Evolutionary conservation across 2,888 invertebrate species (phyloP).

Genomic region (Microplitis manilae): DNA sequence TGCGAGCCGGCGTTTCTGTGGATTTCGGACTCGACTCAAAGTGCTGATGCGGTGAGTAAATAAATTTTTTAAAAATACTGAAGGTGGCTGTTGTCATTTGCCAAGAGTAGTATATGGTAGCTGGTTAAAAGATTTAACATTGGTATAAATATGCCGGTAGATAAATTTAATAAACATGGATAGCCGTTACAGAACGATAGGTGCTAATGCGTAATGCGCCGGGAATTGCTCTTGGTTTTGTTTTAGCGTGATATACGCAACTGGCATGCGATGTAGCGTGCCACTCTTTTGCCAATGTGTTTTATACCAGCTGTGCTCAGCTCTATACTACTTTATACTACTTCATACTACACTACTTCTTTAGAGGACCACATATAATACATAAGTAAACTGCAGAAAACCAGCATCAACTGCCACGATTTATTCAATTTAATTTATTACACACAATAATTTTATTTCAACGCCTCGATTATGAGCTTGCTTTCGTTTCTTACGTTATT

Average conservation of each 20-base stretch:
- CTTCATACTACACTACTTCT: not conserved
- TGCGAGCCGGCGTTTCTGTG: conserved; percentile 69
- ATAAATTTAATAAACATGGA: conserved; percentile 35
- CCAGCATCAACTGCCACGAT: conserved; percentile 39
- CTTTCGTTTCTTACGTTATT: not conserved
- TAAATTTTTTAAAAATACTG: not conserved
- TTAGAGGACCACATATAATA: not conserved
- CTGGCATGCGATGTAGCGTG: conserved; percentile 55
- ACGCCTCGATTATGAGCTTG: conserved; percentile 47
- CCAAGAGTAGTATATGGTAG: no score
- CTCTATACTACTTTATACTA: not conserved
- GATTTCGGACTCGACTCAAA: conserved; percentile 60
- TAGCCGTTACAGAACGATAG: conserved; percentile 40
- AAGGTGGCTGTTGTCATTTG: no score
- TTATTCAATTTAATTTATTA: conserved; percentile 52
- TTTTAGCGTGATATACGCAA: conserved; percentile 45
- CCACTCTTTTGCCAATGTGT: conserved; percentile 43
- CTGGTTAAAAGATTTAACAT: conserved; percentile 8
- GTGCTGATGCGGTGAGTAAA: conserved; percentile 64
- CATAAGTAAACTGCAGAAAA: conserved; percentile 5
- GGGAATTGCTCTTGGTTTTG: conserved; percentile 33
- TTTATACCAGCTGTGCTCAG: conserved; percentile 25
- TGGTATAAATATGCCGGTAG: conserved; percentile 34
- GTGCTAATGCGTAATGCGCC: conserved; percentile 46
- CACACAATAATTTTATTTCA: conserved; percentile 49